Evolutionary conservation across 2,113 vertebrate genomes (phyloP).

Genomic region (Pluvialis apricaria): DNA sequence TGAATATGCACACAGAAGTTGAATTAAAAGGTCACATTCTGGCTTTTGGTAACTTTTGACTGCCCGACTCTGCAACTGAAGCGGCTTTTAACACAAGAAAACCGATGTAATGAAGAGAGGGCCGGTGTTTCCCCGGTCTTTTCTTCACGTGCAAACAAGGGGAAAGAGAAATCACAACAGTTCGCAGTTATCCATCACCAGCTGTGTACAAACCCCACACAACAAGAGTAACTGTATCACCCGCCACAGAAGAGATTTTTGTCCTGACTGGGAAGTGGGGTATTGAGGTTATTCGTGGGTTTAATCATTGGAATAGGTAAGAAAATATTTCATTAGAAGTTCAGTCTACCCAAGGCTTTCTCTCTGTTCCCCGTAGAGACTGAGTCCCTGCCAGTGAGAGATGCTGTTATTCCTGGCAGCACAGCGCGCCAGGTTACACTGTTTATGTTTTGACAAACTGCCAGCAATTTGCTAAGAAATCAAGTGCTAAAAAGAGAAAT

Average conservation of each 20-base stretch:
- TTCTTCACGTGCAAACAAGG: not conserved
- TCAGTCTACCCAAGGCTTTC: not conserved
- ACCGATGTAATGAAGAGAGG: fast-evolving
- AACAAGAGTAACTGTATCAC: not conserved
- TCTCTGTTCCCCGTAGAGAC: not conserved
- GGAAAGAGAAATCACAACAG: not conserved
- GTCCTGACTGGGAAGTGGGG: not conserved
- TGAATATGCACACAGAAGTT: not conserved
- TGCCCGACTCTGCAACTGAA: not conserved
- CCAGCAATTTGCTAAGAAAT: not conserved
- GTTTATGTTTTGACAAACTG: not conserved
- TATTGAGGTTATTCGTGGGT: not conserved
- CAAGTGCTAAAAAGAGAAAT: slow-evolving; percentile 1
- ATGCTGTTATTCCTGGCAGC: not conserved
- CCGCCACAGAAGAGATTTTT: not conserved
- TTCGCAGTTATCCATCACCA: not conserved
- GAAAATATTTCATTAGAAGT: not conserved
- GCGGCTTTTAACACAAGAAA: not conserved
- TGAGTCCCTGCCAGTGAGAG: not conserved
- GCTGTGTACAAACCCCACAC: not conserved
- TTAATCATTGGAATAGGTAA: not conserved
- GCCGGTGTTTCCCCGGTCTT: not conserved
- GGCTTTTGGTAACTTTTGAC: not conserved
- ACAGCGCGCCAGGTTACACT: not conserved
- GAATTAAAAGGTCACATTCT: not conserved